Evolutionary conservation across 1,140 invertebrate species (phyloP).

Genomic region (Neomicropteryx cornuta): DNA sequence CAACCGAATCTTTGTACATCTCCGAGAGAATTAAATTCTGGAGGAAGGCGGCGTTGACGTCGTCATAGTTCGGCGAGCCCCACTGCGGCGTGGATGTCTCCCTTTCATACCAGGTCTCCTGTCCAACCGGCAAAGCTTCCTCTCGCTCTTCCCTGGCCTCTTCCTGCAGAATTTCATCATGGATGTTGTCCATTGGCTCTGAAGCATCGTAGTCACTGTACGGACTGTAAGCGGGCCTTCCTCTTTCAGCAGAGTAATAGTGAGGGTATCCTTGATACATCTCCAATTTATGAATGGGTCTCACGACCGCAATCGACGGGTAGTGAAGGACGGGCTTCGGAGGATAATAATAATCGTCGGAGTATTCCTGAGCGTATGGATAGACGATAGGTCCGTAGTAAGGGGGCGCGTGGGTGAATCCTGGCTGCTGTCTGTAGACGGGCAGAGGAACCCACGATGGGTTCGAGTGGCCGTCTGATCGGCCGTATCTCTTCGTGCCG

Average conservation of each 20-base stretch:
- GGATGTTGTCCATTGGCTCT: constrained; percentile 22
- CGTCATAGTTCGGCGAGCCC: constrained; percentile 35
- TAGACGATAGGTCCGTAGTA: constrained; percentile 30
- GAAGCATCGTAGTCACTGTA: constrained; percentile 18
- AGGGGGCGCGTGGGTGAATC: constrained; percentile 20
- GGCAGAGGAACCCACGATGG: constrained; percentile 17
- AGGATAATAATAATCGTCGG: constrained; percentile 41
- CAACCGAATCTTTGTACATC: constrained; percentile 45
- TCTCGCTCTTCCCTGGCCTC: constrained; percentile 32
- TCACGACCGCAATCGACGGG: constrained; percentile 23
- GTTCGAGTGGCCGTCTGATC: no score
- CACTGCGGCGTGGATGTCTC: constrained; percentile 28
- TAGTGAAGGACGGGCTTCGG: constrained; percentile 22
- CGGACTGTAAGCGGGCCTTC: constrained; percentile 21
- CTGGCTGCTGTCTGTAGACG: constrained; percentile 27
- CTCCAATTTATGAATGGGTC: constrained; percentile 25
- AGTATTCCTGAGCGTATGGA: constrained; percentile 41
- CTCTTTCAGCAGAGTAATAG: constrained; percentile 30
- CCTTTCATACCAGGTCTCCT: constrained; percentile 48
- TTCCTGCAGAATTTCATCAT: constrained; percentile 38
- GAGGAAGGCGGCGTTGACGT: constrained; percentile 48
- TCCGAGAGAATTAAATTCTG: constrained; percentile 49
- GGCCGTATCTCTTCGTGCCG: constrained; percentile 33
- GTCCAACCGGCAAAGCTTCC: constrained; percentile 44
- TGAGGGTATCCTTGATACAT: constrained; percentile 28